Conservation (phyloP, 2,888 invertebrate genomes). For the Archips crataeganus region DNA sequence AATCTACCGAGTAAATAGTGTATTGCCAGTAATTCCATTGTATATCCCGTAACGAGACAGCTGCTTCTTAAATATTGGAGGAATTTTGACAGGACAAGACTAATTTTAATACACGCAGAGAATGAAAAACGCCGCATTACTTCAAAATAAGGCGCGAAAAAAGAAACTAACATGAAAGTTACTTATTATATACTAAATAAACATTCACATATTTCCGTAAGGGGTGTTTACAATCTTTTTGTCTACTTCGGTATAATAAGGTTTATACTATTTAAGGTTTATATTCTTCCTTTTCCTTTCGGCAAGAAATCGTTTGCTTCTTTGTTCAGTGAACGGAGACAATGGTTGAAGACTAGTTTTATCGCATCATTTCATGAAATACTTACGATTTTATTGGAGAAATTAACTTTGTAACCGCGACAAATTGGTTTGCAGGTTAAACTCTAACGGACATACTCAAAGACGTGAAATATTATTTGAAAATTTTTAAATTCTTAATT, state of each 20-base stretch:
- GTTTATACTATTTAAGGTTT: background rate
- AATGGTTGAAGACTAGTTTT: background rate
- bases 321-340: background rate
- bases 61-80: background rate
- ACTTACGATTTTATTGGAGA: too few species aligned
- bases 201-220: background rate
- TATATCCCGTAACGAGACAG: background rate
- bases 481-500: background rate
- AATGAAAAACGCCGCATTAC: background rate
- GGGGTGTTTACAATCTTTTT: background rate
- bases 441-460: too few species aligned
- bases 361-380: background rate
- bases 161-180: background rate
- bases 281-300: background rate
- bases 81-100: background rate
- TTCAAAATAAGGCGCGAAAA: background rate
- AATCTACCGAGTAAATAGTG: background rate
- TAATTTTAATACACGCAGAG: background rate
- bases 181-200: constrained; percentile 3
- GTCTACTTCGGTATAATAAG: background rate
- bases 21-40: background rate
- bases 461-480: background rate
- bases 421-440: background rate
- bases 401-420: too few species aligned
- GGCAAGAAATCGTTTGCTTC: background rate